Conservation (phyloP, 2,113 vertebrate genomes). For the Dinomys branickii region DNA sequence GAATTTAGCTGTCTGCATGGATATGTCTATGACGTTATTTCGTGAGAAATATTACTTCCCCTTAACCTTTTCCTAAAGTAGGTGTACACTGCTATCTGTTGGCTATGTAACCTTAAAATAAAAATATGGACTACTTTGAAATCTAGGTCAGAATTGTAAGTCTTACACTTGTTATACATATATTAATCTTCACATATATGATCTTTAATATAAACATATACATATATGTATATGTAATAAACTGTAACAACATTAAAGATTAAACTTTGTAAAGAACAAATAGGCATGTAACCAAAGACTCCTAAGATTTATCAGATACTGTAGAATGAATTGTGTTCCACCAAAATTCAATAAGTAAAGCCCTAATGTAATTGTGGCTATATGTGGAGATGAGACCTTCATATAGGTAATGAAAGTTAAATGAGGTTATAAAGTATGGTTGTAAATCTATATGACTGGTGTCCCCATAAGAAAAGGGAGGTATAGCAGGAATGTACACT, state of each 20-base stretch:
- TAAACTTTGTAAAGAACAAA: neutral
- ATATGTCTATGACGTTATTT: neutral
- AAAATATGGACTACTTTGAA: constrained; percentile 18
- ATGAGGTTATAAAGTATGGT: neutral
- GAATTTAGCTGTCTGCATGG: neutral
- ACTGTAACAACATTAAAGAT: neutral
- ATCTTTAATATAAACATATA: neutral
- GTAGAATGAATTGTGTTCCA: neutral
- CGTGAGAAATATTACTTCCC: neutral
- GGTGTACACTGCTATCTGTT: neutral
- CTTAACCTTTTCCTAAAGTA: constrained; percentile 48
- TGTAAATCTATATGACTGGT: neutral
- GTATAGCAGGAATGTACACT: neutral
- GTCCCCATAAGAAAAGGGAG: neutral
- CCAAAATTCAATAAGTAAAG: neutral
- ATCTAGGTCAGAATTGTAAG: neutral
- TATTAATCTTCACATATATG: neutral
- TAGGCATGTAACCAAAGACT: neutral
- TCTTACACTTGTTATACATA: neutral
- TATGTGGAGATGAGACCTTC: neutral
- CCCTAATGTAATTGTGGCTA: neutral
- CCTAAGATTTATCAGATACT: neutral
- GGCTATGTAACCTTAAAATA: neutral
- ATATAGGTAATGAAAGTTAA: neutral
- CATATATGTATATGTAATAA: neutral